Evolutionary conservation across 23 tunicate species (phyloP), one percentile per base, ranked within the genome.

Genomic region (Trididemnum miniatum): DNA sequence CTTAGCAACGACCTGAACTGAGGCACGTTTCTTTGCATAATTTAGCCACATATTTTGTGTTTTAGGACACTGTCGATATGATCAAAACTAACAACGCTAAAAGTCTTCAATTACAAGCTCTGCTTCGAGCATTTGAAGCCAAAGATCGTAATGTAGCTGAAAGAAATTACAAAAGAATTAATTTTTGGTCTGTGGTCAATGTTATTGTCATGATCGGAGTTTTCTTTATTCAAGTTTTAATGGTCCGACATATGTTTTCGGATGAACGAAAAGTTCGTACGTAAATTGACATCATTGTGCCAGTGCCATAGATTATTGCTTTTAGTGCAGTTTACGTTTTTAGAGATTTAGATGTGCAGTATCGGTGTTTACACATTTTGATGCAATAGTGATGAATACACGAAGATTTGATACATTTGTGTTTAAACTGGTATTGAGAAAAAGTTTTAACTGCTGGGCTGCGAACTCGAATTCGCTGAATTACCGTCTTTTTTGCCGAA

Each of bases 111-210:
- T 37, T 65, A 28, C 98, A 95, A 89, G 89, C 71, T 9, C 23
- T 85, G 22, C 83, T 95, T 0, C 84, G 98, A 34, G 90, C 89
- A 31, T 85, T 76, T 27, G 98, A 89, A 39, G 95, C 95, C 0
- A 95, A 89, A 64, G 98, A 95, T 82, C 82, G 95, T 1, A 71
- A 80, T 30, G 86, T 95, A 0, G 91, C 75, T 23, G 98, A 95
- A 35, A 39, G 85, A 50, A 95, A 95, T 57, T 86, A 72, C 79
- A 80, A 35, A 34, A 62, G 90, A 23, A 91, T 95, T 66, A 89
- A 89, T 65, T 59, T 77, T 71, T 95, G 98, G 98, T 95, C 98
- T 0, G 65, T 77, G 35, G 66, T 86, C 30, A 85, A 95, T 54
- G 51, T 95, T 35, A 60, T 89, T 73, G 88, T 95, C 35, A 95